These are phyloP conservation scores for Psix sp. DNA, from an alignment of 1,140 invertebrate species.

Conservation along the genomic window DNA sequence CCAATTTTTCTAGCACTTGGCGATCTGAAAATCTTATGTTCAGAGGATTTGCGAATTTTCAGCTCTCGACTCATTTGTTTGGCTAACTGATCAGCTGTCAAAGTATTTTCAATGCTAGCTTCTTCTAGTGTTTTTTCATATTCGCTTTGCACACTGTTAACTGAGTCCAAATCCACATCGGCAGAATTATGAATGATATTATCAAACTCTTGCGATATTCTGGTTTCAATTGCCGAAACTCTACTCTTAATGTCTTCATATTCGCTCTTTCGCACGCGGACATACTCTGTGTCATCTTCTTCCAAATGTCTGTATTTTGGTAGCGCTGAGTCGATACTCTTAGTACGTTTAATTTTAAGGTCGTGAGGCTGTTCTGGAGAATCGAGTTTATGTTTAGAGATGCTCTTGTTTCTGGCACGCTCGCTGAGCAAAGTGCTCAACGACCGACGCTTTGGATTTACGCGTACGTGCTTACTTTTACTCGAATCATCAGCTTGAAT, in stretches of 20 bases:
- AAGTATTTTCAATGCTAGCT: conserved; percentile 78
- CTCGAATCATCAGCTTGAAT: conserved; percentile 20
- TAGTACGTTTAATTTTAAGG: conserved; percentile 33
- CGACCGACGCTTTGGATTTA: conserved; percentile 30
- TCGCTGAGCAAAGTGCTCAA: conserved; percentile 15
- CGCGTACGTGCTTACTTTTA: conserved; percentile 26
- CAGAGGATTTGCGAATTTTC: conserved; percentile 82
- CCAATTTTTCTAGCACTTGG: conserved; percentile 89
- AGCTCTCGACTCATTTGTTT: conserved; percentile 83
- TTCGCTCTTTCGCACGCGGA: conserved; percentile 83
- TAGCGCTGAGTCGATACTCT: conserved; percentile 40
- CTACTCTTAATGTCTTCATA: conserved; percentile 86
- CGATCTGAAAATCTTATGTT: conserved; percentile 85
- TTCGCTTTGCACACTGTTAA: conserved; percentile 80
- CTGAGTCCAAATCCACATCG: conserved; percentile 58
- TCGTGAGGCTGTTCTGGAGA: conserved; percentile 1
- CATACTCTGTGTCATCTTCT: conserved; percentile 77
- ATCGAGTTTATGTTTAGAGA: conserved; percentile 19
- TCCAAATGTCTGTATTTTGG: conserved; percentile 16
- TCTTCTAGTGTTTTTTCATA: conserved; percentile 85
- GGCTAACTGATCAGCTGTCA: conserved; percentile 83
- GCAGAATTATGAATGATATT: conserved; percentile 69
- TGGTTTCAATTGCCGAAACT: conserved; percentile 83
- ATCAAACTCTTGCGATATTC: conserved; percentile 83
- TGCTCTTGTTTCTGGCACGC: not conserved